phyloP scores from a whole-genome alignment of 92 coral and sea anemone genomes.

The Zoanthus solanderi region DNA sequence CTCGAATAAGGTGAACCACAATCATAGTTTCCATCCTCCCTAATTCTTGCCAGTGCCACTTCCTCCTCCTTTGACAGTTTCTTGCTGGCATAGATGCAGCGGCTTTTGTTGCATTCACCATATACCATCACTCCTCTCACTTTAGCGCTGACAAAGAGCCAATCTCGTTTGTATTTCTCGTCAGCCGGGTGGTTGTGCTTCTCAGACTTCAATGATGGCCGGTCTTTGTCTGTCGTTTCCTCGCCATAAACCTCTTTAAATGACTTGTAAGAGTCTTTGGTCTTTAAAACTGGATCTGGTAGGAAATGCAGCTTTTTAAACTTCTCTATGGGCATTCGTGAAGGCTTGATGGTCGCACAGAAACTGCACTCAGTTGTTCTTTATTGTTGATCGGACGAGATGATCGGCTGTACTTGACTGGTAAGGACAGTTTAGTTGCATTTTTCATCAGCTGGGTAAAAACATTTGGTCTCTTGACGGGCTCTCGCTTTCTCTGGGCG shows the following conservation, averaged over 20 bases:
- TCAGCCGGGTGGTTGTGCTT: neutral
- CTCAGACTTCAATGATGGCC: neutral
- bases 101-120: slow-evolving; percentile 7
- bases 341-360: neutral
- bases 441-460: no score
- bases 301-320: slow-evolving; percentile 8
- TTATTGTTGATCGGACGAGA: no score
- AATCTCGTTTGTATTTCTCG: neutral
- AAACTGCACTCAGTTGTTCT: neutral
- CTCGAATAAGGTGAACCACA: neutral
- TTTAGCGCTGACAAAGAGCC: slow-evolving; percentile 1
- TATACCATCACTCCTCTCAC: neutral
- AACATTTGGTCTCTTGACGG: no score
- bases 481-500: no score
- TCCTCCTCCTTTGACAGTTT: slow-evolving; percentile 23
- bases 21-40: neutral
- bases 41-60: neutral
- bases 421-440: no score
- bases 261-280: neutral
- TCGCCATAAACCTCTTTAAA: slow-evolving; percentile 6
- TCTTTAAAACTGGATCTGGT: slow-evolving; percentile 11
- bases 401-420: no score
- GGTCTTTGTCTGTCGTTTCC: neutral
- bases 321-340: neutral
- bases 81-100: neutral